Base-by-base conservation (phyloP, 2,888 invertebrate genomes). In the Cerastoderma edule region DNA sequence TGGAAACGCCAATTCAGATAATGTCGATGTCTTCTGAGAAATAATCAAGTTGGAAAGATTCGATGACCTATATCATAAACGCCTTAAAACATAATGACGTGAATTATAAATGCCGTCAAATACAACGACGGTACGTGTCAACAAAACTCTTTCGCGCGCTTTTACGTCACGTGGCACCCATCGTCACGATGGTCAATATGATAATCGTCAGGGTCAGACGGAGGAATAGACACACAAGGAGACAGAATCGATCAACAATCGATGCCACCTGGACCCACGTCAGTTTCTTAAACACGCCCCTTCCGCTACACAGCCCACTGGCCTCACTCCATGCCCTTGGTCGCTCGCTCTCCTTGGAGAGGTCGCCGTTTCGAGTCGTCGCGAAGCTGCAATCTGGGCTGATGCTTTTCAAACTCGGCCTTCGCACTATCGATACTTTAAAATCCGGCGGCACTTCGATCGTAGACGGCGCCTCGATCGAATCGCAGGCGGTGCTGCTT, bases 321-420 rank as follows among this genome's bases (percentile, higher is more conserved):
- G 65, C 64, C 33, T 57, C 72, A 33, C 33, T 39, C 78, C 78
- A 78, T 2, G 74, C 78, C 19, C 53, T 56, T 4, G 78, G 68
- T 13, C 64, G 67, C 10, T 33, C 32, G 10, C 65, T 44, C 27
- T 56, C 67, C 60, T 70, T 46, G 16, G 3, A n/a, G 33, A 78
- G 67, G 19, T 78, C 74, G 35, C 71, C 74, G 28, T 67, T 78
- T 44, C 78, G 67, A 30, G 78, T 65, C 10, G 74, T 65, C 50
- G 78, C 78, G 57, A 78, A 78, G 68, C 78, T 78, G 30, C 69
- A 64, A 48, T 78, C 78, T 5, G 74, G 78, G 39, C 78, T 74
- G 16, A 78, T 72, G 24, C 74, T 63, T 53, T 78, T 78, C 33
- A 78, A 53, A 65, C 78, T 78, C 3, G 66, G 68, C 50, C 50